phyloP scores from a whole-genome alignment of 2,797 vertebrate species.

The Adelosebastes latens region DNA sequence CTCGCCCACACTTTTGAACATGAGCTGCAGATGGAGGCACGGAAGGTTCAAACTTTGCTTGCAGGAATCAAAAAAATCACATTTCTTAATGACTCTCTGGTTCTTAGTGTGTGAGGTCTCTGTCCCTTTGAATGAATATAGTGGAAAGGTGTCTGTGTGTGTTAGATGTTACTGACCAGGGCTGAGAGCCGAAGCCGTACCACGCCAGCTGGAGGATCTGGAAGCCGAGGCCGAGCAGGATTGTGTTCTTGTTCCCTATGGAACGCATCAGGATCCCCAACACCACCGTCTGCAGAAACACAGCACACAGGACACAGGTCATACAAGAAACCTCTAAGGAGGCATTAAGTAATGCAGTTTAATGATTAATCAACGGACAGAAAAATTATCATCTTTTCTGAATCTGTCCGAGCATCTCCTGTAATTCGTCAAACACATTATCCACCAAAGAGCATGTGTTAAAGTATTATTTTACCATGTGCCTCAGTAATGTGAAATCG shows the following conservation, averaged over 20 bases:
- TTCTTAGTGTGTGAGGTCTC: neutral
- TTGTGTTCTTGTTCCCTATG: slow-evolving; percentile 94
- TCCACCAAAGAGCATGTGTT: neutral
- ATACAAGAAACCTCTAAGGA: neutral
- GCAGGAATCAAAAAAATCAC: neutral
- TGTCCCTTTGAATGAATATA: neutral
- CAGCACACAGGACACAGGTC: neutral
- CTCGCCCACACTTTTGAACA: neutral
- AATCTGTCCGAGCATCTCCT: neutral
- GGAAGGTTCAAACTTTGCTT: neutral
- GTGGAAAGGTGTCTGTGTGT: neutral
- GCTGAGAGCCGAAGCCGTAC: slow-evolving; percentile 95
- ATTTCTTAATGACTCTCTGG: neutral
- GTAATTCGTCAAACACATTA: too few relatives aligned
- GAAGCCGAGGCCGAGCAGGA: slow-evolving; percentile 92
- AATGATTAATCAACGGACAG: neutral
- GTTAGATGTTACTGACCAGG: slow-evolving; percentile 85
- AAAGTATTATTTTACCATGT: neutral
- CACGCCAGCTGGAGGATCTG: slow-evolving; percentile 95
- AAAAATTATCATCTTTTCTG: neutral
- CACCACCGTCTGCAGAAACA: slow-evolving; percentile 86
- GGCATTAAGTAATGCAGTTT: neutral
- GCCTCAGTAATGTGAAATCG: too few relatives aligned
- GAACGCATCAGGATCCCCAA: slow-evolving; percentile 93
- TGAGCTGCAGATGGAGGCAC: neutral